Percentiles rank a stretch among this genome's conserved stretches.
Conservation (phyloP, 2,113 vertebrate genomes). For the Monopterus albus region DNA sequence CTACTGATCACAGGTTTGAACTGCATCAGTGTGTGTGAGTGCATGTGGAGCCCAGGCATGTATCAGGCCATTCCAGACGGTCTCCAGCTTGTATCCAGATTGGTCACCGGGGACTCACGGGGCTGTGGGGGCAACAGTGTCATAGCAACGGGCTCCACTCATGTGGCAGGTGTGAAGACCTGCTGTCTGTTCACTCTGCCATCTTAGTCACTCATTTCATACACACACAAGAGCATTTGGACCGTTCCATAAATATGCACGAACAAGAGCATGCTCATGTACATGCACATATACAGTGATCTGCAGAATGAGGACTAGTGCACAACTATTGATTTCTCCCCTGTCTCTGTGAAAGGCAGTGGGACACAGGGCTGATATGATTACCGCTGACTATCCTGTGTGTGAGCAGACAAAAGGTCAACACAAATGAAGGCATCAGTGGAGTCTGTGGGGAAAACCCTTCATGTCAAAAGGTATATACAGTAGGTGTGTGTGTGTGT, state of each 20-base stretch:
- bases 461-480: slow-evolving; percentile 19
- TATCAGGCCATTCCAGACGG: slow-evolving; percentile 70
- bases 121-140: slow-evolving; percentile 71
- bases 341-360: slow-evolving; percentile 39
- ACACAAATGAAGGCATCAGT: slow-evolving; percentile 11
- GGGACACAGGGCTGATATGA: slow-evolving; percentile 59
- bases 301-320: background rate
- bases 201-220: slow-evolving; percentile 54
- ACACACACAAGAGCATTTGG: slow-evolving; percentile 20
- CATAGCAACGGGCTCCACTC: slow-evolving; percentile 72
- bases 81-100: slow-evolving; percentile 77
- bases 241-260: slow-evolving; percentile 4
- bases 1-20: slow-evolving; percentile 1
- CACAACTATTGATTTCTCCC: slow-evolving; percentile 50
- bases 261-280: slow-evolving; percentile 1
- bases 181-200: slow-evolving; percentile 74
- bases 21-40: slow-evolving; percentile 1
- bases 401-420: slow-evolving; percentile 20
- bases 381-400: slow-evolving; percentile 52
- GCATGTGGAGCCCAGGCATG: slow-evolving; percentile 21
- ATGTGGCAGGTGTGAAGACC: slow-evolving; percentile 74
- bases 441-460: background rate
- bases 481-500: too few species aligned
- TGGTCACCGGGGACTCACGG: slow-evolving; percentile 72
- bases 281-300: background rate